Conservation (phyloP, 2,888 invertebrate species). For the Agrilus biguttatus region DNA sequence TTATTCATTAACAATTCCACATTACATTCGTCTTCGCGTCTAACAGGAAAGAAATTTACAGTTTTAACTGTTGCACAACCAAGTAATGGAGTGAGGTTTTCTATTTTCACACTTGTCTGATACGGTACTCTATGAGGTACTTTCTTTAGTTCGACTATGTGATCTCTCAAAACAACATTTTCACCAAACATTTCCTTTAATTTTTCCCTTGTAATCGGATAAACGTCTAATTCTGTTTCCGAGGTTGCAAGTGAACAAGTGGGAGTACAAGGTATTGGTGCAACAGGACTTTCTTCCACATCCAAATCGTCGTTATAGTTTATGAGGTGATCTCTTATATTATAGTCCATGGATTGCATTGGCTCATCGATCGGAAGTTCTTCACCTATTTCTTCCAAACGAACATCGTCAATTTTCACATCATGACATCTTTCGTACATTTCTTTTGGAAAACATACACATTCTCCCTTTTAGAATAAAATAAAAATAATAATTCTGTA, state of each 20-base stretch:
- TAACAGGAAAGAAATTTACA: conserved; percentile 19
- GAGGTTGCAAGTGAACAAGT: too few species aligned
- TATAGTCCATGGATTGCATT: too few species aligned
- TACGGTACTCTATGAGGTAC: conserved; percentile 16
- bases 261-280: too few species aligned
- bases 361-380: too few species aligned
- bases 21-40: conserved; percentile 3
- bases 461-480: background rate
- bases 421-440: background rate
- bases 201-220: too few species aligned
- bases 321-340: too few species aligned
- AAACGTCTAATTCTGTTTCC: too few species aligned
- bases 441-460: background rate
- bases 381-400: too few species aligned
- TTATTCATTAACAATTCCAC: background rate
- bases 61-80: conserved; percentile 15
- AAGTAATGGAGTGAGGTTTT: conserved; percentile 26
- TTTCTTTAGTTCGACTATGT: conserved; percentile 12
- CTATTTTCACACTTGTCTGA: conserved; percentile 24
- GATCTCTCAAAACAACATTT: conserved; percentile 9
- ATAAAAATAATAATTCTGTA: conserved; percentile 3
- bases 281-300: too few species aligned
- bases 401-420: too few species aligned
- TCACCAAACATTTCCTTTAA: conserved; percentile 6
- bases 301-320: too few species aligned